Conservation (phyloP, 2,113 vertebrate species). For the Antennarius striatus region DNA sequence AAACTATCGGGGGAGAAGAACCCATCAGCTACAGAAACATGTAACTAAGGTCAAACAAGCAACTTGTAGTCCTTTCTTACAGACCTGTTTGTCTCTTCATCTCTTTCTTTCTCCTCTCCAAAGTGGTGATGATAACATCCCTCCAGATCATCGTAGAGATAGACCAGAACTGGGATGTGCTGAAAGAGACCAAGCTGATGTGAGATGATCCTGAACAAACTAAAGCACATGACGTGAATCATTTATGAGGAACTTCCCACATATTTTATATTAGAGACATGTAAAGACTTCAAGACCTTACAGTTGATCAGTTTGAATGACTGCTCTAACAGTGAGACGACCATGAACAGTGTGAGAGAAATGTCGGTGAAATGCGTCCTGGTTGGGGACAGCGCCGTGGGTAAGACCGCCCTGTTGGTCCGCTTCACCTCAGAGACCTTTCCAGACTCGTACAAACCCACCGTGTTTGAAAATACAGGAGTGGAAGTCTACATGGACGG, state of each 20-base stretch:
- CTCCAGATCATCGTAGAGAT: slow-evolving; percentile 1
- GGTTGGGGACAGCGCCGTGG: slow-evolving; percentile 92
- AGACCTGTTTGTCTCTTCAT: too few species aligned
- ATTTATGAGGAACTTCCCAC: not conserved
- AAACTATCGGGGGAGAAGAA: not conserved
- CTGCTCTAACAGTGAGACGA: not conserved
- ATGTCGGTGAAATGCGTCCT: slow-evolving; percentile 93
- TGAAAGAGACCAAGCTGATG: slow-evolving; percentile 2
- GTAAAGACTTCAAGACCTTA: not conserved
- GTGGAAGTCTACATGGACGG: slow-evolving; percentile 97
- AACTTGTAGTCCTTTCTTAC: too few species aligned
- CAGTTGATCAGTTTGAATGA: not conserved
- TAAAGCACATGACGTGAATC: not conserved
- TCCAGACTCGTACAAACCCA: slow-evolving; percentile 91
- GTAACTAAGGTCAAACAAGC: not conserved
- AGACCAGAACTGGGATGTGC: slow-evolving; percentile 2
- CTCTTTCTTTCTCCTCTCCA: too few species aligned
- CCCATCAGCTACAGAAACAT: not conserved
- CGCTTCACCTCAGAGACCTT: slow-evolving; percentile 97
- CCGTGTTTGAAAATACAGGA: slow-evolving; percentile 95
- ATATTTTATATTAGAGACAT: not conserved
- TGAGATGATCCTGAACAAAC: not conserved
- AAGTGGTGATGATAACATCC: not conserved
- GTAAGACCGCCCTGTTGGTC: slow-evolving; percentile 92
- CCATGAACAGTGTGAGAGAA: slow-evolving; percentile 73